These are phyloP conservation scores for Eonycteris spelaea DNA, from an alignment of 2,113 vertebrate genomes.

Conservation along the genomic window DNA sequence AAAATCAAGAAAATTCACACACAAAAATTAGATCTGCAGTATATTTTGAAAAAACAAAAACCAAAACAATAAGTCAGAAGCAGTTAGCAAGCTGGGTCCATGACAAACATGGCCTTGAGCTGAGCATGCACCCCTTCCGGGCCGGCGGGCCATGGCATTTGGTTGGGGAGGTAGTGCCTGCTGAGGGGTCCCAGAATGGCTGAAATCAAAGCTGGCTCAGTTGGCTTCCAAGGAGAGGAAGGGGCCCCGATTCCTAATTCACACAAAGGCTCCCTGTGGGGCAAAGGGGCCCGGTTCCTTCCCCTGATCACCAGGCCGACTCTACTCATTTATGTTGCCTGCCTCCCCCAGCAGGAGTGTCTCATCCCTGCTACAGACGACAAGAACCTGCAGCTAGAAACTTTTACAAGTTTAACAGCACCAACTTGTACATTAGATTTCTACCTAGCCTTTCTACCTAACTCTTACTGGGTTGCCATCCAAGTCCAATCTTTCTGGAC, in stretches of 20 bases:
- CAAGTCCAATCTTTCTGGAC: background rate
- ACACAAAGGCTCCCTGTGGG: background rate
- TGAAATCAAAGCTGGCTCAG: background rate
- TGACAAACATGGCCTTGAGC: background rate
- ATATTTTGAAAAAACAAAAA: background rate
- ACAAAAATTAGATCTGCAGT: background rate
- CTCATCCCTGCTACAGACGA: background rate
- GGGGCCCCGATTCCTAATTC: background rate
- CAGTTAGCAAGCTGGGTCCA: background rate
- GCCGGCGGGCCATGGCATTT: rapidly evolving
- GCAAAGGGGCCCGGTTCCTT: background rate
- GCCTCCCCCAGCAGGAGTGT: background rate
- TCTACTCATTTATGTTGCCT: background rate
- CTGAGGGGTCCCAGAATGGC: background rate
- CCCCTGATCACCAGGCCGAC: background rate
- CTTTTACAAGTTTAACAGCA: background rate
- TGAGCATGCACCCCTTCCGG: background rate
- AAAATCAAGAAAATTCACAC: background rate
- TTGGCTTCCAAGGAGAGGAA: background rate
- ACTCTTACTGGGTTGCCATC: background rate
- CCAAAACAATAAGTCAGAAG: background rate
- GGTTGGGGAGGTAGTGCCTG: background rate
- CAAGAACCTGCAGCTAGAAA: background rate
- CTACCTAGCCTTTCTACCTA: background rate
- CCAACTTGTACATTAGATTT: background rate